Evolutionary conservation across 2,113 vertebrate species (phyloP), one percentile per base, ranked within the genome.

Genomic region (Corapipo altera): DNA sequence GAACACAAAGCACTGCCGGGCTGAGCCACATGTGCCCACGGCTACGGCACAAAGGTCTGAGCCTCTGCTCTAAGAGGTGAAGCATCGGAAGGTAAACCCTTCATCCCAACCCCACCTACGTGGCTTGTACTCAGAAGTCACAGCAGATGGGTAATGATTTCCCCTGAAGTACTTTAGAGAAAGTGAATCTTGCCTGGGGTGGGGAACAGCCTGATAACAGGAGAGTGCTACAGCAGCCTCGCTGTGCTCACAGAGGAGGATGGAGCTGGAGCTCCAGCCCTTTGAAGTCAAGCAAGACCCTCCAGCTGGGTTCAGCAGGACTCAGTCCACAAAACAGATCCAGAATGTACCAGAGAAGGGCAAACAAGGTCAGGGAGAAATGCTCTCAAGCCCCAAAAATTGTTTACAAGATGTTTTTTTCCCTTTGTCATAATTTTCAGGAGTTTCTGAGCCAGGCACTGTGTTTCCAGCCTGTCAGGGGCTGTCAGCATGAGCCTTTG

Each of bases 11-110:
- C 11, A 1, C 28, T 14, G n/a, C 87, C 1, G 2, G 88, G 79
- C 59, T 59, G 85, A 93, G 78, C 89, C 15, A 0, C 46, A 41
- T 1, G 5, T 7, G 32, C 91, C 91, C 3, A 0, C 8, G 1
- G 82, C 85, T 58, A 21, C 0, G 0, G 85, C 92, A 82, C 92
- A 89, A 92, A 96, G 95, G 93, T 96, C 92, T 92, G 93, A 83
- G 52, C 78, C 74, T 89, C 51, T 85, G 75, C 85, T 13, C 9
- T 7, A 8, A 54, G 69, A 78, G 72, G 35, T 21, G 74, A 84
- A 91, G 75, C 75, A 85, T 52, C 48, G 9, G 1, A 70, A 91
- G 27, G 89, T 66, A 88, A 93, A 81, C 67, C 33, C 88, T 23
- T 46, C 30, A 67, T 44, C 44, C 67, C 33, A 8, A 30, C 90